Base-by-base conservation (phyloP, 2,888 invertebrate species). In the Dascillus cervinus region DNA sequence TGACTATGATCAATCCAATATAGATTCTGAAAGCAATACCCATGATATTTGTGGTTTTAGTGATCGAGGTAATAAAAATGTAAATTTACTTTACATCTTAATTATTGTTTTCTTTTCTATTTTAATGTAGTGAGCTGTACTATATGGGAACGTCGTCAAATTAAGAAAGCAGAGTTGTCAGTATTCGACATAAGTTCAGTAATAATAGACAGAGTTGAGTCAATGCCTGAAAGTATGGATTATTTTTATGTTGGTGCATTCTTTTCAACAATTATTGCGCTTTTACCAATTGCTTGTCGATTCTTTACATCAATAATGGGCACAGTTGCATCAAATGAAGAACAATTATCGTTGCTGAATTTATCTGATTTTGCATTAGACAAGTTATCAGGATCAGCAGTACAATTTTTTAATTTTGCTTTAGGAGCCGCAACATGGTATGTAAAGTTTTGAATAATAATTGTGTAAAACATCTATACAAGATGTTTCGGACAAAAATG, bases 121-220 rank as follows among this genome's bases (percentile, higher is more conserved):
- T n/a, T n/a, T n/a, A n/a, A n/a, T n/a, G n/a, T n/a, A 92, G 94
- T 95, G 39, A 92, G 89, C 53, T 96, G 95, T 60, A 89, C 91
- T 27, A 84, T 96, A 66, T 96, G 95, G 94, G 90, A 92, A 56
- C 77, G 79, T 14, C 78, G 83, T 4, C 90, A 92, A 40, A 81
- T 87, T 12, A 86, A 92, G 55, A 94, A 95, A 59, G 88, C 90
- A 0, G 91, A 95, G 62, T 71, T 96, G 44, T 90, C 92, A 0
- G 91, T 92, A 2, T 71, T 96, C 36, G 95, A 96, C 65, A 94
- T 96, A 51, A 91, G 91, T 57, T 91, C 91, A 52, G 84, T 83
- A 42, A 94, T 96, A 52, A 94, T 95, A 44, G 84, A 86, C 45
- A 81, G 87, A 47, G 94, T 94, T 2, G 94, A 94, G 50, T 73